These are phyloP conservation scores for Ormyrus thymus DNA, from an alignment of 2,888 invertebrate species.

Conservation along the genomic window DNA sequence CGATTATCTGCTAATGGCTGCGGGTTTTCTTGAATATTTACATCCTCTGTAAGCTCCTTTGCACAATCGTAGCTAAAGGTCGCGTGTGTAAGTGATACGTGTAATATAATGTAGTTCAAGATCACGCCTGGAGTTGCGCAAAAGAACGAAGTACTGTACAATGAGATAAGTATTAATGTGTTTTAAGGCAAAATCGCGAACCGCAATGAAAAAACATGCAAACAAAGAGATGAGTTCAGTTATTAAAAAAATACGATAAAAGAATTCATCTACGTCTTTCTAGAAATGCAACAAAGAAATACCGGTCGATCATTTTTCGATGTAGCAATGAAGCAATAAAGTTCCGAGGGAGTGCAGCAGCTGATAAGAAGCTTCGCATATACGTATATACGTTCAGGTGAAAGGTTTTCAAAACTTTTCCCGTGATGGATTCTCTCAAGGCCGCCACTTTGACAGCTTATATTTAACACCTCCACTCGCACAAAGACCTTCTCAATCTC, in stretches of 20 bases:
- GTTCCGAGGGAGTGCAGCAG: neutral
- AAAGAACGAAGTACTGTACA: too few relatives aligned
- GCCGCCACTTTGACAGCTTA: slow-evolving; percentile 6
- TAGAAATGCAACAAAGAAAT: too few relatives aligned
- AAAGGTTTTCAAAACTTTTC: slow-evolving; percentile 41
- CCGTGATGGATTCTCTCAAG: slow-evolving; percentile 11
- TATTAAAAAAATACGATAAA: too few relatives aligned
- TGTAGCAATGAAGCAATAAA: neutral
- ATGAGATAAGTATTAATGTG: too few relatives aligned
- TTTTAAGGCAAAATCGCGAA: too few relatives aligned
- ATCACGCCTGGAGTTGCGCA: neutral
- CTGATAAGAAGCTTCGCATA: slow-evolving; percentile 5
- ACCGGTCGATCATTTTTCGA: too few relatives aligned
- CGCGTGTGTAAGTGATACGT: neutral
- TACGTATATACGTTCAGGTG: neutral
- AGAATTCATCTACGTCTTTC: too few relatives aligned
- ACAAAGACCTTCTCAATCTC: slow-evolving; percentile 7
- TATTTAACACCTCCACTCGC: slow-evolving; percentile 20
- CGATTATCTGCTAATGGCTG: neutral
- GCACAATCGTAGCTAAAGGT: neutral
- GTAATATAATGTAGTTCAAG: neutral
- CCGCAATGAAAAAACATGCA: too few relatives aligned
- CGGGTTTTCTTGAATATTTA: slow-evolving; percentile 22
- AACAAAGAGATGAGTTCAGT: too few relatives aligned
- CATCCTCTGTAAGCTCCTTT: neutral